Evolutionary conservation across 2,113 vertebrate genomes (phyloP).

Genomic region (Melozone crissalis): DNA sequence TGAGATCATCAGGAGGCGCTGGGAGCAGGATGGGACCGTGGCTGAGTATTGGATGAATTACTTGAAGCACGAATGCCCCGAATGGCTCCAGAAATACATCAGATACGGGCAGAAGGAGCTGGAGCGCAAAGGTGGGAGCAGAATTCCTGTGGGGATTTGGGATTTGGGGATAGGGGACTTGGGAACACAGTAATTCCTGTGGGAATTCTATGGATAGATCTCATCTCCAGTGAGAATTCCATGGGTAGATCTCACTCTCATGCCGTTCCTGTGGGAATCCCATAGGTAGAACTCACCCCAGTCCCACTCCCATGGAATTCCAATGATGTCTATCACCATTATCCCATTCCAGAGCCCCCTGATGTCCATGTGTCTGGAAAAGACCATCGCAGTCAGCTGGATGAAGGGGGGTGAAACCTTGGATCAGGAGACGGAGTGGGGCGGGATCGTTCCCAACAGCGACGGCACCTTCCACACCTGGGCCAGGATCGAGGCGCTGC

Average conservation of each 20-base stretch:
- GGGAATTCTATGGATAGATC: background rate
- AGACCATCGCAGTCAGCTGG: background rate
- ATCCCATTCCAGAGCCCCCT: background rate
- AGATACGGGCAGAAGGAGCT: background rate
- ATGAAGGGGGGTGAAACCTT: no score
- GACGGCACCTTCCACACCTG: no score
- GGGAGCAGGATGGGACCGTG: background rate
- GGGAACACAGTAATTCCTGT: background rate
- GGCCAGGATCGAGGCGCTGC: no score
- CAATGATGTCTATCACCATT: background rate
- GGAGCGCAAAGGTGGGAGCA: background rate
- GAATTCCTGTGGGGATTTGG: background rate
- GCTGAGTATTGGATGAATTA: accelerated
- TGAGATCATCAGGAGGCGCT: background rate
- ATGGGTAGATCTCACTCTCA: no score
- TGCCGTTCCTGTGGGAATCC: no score
- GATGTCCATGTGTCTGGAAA: background rate
- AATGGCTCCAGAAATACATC: background rate
- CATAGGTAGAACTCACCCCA: no score
- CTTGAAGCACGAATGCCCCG: background rate
- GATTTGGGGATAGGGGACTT: no score
- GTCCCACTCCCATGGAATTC: background rate
- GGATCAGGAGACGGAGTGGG: no score
- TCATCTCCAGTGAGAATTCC: background rate
- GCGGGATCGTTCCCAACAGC: no score